Conservation (phyloP, 2,797 vertebrate species). For the Anas bahamensis region DNA sequence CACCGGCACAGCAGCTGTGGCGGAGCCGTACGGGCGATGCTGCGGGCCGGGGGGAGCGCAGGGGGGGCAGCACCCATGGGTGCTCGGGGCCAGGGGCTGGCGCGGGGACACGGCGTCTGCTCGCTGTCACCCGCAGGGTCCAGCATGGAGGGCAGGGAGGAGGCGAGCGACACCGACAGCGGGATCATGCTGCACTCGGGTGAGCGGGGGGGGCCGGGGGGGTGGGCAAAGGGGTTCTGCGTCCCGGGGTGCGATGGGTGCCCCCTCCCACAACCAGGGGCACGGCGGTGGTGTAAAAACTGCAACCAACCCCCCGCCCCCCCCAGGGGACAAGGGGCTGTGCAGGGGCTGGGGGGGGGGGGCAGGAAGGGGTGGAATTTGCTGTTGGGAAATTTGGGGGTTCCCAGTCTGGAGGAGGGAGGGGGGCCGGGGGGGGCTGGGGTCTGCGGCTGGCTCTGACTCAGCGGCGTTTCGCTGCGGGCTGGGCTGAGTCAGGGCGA, state of each 20-base stretch:
- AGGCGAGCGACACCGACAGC: not conserved
- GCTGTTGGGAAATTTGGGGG: not conserved
- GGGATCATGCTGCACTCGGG: conserved; percentile 12
- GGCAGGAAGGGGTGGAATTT: not conserved
- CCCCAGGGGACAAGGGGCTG: no score
- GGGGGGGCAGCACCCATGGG: not conserved
- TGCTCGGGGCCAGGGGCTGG: not conserved
- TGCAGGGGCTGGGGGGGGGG: no score
- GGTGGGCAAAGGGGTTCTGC: not conserved
- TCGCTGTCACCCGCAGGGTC: not conserved
- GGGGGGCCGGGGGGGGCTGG: not conserved
- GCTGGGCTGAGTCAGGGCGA: conserved; percentile 6
- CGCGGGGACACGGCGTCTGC: not conserved
- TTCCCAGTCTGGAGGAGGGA: not conserved
- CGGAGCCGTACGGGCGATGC: not conserved
- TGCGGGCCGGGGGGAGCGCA: not conserved
- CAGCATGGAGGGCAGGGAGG: not conserved
- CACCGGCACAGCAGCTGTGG: not conserved
- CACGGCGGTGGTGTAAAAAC: not conserved
- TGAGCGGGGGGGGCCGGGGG: not conserved
- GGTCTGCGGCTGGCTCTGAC: not conserved
- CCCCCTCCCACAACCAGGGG: not conserved
- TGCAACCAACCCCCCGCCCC: not conserved
- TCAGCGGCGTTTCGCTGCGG: not conserved
- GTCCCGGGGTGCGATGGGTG: not conserved